Base-by-base conservation (phyloP, 2,888 invertebrate species). In the Cephus rjabovi region DNA sequence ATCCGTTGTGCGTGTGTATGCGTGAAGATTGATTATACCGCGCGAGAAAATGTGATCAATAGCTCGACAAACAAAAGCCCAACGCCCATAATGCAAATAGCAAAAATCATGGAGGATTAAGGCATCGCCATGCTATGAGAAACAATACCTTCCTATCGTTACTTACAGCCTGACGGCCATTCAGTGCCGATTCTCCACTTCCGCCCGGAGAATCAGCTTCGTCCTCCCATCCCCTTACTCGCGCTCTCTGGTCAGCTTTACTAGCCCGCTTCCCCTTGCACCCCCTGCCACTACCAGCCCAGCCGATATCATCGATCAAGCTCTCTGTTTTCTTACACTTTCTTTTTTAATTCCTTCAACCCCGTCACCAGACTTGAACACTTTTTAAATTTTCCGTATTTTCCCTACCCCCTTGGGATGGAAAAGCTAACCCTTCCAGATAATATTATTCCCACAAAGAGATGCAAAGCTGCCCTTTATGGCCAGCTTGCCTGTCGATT, bases 1-100 rank as follows among this genome's bases (percentile, higher is more conserved):
- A 33, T 73, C 15, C 68, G n/a, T 56, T 34, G 68, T 79, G 74
- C 34, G 70, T 75, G 71, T 77, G 77, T 80, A 75, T 69, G 88
- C 87, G 90, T 86, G 88, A 91, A 91, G 91, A 91, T 91, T 91
- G 91, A 91, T 91, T 91, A 91, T 90, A 89, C 89, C 89, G 85
- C 88, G 87, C 87, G 90, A 89, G 90, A 91, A 91, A 91, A 91
- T 91, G 89, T 91, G 91, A 91, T 91, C 91, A 91, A 91, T 91
- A 91, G 89, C 88, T 86, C 85, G 86, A 86, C 90, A 90, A 90
- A 90, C 91, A 91, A 91, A 91, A 88, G 88, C 87, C 85, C 82
- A 79, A 84, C 86, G 86, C 82, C 82, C 87, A 87, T 86, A 85
- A 89, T 88, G 90, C 89, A 89, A 90, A 89, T 90, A 87, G 88